Evolutionary conservation across 2,888 invertebrate species (phyloP), one percentile per base, ranked within the genome.

Genomic region (Drosophila engyochracea): DNA sequence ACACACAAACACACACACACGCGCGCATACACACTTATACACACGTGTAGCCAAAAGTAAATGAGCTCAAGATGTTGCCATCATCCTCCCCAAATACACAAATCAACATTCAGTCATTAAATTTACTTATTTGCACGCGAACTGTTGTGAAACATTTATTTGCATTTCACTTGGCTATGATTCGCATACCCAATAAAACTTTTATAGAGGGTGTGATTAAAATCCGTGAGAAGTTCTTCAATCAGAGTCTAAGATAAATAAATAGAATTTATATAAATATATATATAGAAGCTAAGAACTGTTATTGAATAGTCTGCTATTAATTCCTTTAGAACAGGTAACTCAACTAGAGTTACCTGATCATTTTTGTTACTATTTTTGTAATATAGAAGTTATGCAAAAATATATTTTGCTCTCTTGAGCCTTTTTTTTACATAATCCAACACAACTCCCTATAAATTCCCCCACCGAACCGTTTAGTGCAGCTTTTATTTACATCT

Each of bases 21-120:
- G 33, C 33, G 4, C 33, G 33, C 25, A 33, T 31, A 16, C 33
- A 41, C 58, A 44, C 57, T 25, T 22, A 39, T 14, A 25, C 28
- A 49, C 53, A 59, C 41, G 39, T 65, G 49, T 54, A 51, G 66
- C 54, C 62, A 59, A 67, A 67, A 71, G 72, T 73, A 83, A 85
- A 90, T 85, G 86, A 83, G 83, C 75, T 63, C 77, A 76, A 74
- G 83, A 77, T 88, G 77, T 71, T 83, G 61, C 77, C 74, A 66
- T 70, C 73, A 14, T 6, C 19, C 28, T 25, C 16, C 16, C 16
- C 25, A 25, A 47, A 47, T 25, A 44, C 53, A 54, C 35, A 59
- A 69, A 63, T 69, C 49, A 65, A 49, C 65, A 53, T 64, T 65
- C 62, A 65, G 49, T 83, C 83, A 83, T 83, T 83, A 72, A 70